Percentiles rank a stretch among this genome's conserved stretches.
These are phyloP conservation scores for Tethya wilhelma DNA, from an alignment of 37 sponge, comb jelly and placozoan genomes.

Conservation along the genomic window DNA sequence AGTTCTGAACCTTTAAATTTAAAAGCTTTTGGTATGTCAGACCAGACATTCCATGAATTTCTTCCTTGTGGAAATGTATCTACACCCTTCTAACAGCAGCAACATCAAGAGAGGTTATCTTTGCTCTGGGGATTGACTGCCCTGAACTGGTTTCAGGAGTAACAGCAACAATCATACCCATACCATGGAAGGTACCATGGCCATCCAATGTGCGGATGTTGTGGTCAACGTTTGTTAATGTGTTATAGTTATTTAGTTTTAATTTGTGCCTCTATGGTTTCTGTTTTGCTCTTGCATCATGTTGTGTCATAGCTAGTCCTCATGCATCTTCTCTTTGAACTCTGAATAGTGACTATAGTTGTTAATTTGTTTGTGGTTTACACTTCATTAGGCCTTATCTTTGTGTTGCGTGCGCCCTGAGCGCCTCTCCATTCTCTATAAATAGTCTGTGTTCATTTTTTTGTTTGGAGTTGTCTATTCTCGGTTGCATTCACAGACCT, in stretches of 20 bases:
- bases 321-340: too few species aligned
- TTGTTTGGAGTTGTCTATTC: too few species aligned
- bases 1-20: slow-evolving; percentile 32
- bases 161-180: slow-evolving; percentile 20
- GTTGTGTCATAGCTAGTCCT: too few species aligned
- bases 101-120: slow-evolving; percentile 22
- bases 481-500: too few species aligned
- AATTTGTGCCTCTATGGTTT: too few species aligned
- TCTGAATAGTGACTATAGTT: too few species aligned
- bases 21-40: slow-evolving; percentile 47
- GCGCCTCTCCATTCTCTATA: too few species aligned
- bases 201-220: slow-evolving; percentile 37
- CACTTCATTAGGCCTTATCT: too few species aligned
- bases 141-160: slow-evolving; percentile 40
- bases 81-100: slow-evolving; percentile 16
- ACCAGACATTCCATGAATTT: slow-evolving; percentile 31
- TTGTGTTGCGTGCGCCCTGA: too few species aligned
- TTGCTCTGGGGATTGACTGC: slow-evolving; percentile 42
- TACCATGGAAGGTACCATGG: slow-evolving; percentile 7
- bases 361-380: too few species aligned
- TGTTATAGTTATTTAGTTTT: background rate
- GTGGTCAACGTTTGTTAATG: slow-evolving; percentile 16
- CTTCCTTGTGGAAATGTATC: slow-evolving; percentile 32
- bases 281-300: too few species aligned
- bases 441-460: too few species aligned